phyloP scores from a whole-genome alignment of 2,113 vertebrate genomes.

The Carassius gibelio region DNA sequence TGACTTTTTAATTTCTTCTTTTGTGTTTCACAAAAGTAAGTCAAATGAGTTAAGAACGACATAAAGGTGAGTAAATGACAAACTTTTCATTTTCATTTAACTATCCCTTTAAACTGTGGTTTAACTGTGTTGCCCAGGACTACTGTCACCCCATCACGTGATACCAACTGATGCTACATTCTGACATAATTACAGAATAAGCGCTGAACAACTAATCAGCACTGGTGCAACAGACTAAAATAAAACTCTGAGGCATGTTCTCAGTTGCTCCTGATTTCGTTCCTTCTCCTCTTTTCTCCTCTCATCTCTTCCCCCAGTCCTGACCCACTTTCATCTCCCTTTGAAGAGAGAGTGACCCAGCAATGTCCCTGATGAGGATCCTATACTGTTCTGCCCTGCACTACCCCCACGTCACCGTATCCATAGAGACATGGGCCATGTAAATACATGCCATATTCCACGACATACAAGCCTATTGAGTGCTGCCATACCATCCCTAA shows the following conservation, averaged over 20 bases:
- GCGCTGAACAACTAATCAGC: not conserved
- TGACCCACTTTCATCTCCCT: slow-evolving; percentile 57
- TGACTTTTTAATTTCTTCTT: not conserved
- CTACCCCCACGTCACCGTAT: slow-evolving; percentile 28
- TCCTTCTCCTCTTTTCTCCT: slow-evolving; percentile 38
- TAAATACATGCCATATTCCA: slow-evolving; percentile 33
- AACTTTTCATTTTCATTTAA: not conserved
- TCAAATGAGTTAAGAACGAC: not conserved
- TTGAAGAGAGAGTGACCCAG: slow-evolving; percentile 58
- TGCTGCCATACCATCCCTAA: not conserved
- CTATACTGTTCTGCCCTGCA: slow-evolving; percentile 37
- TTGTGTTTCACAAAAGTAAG: not conserved
- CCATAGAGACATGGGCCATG: slow-evolving; percentile 26
- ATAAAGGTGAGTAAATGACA: not conserved
- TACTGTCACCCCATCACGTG: not conserved
- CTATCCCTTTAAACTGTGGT: not conserved
- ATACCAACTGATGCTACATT: not conserved
- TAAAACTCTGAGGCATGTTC: slow-evolving; percentile 32
- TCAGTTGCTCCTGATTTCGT: slow-evolving; percentile 25
- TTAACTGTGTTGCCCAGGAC: not conserved
- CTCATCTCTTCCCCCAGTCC: slow-evolving; percentile 49
- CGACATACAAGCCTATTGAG: not conserved
- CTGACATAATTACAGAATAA: slow-evolving; percentile 10
- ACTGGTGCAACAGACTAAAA: slow-evolving; percentile 28
- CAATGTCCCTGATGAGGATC: slow-evolving; percentile 53